phyloP scores from a whole-genome alignment of 2,797 vertebrate genomes.

The Glyptemys insculpta region DNA sequence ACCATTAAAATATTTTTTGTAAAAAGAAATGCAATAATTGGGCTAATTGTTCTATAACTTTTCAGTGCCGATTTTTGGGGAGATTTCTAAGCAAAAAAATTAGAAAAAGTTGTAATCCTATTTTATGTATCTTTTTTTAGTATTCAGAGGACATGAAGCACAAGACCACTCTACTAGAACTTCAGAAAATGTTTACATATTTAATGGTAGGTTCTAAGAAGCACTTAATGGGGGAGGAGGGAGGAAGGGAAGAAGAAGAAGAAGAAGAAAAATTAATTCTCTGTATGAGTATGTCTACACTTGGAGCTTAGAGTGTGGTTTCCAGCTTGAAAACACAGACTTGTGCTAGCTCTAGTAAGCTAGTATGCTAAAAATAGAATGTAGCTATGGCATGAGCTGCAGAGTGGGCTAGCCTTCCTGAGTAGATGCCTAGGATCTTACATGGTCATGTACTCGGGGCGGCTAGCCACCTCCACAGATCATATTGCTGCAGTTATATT shows the following conservation, averaged over 20 bases:
- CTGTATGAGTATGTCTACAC: background rate
- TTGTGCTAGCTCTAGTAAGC: no score
- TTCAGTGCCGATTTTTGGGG: background rate
- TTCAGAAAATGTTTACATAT: constrained; percentile 99
- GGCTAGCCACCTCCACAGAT: no score
- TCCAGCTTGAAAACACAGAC: background rate
- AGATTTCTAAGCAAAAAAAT: background rate
- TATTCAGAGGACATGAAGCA: constrained; percentile 99
- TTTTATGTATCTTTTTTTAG: constrained; percentile 77
- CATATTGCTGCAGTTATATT: no score
- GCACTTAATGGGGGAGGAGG: background rate
- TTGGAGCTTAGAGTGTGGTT: background rate
- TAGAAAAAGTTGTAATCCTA: background rate
- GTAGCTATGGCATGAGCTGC: background rate
- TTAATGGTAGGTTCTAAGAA: constrained; percentile 89
- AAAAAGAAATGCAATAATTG: background rate
- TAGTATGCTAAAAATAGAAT: background rate
- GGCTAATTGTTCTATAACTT: background rate
- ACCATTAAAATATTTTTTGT: background rate
- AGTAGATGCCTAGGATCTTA: background rate
- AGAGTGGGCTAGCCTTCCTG: background rate
- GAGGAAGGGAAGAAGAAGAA: accelerated
- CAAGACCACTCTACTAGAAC: constrained; percentile 96
- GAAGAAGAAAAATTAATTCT: background rate
- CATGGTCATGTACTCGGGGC: background rate